A percentile compares a stretch with the other conserved stretches of the same genome.
Evolutionary conservation across 2,113 vertebrate genomes (phyloP).

Genomic region (Cephalopterus ornatus): DNA sequence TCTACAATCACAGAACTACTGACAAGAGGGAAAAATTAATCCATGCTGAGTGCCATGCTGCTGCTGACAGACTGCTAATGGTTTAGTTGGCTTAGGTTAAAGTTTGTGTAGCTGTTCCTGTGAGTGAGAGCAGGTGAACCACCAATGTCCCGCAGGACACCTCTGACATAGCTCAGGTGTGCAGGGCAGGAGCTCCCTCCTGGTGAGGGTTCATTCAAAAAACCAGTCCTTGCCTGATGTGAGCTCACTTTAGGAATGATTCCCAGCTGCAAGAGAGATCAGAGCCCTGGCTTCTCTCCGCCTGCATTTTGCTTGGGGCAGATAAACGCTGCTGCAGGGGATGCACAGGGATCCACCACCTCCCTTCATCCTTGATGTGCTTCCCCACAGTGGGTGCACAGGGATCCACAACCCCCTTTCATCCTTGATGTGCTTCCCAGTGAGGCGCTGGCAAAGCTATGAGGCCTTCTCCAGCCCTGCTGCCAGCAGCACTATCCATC

Average conservation of each 20-base stretch:
- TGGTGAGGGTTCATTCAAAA: not conserved
- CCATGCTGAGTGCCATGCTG: not conserved
- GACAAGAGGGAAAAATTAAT: not conserved
- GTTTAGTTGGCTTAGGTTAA: not conserved
- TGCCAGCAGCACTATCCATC: not conserved
- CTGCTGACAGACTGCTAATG: not conserved
- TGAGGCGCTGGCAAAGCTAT: accelerated
- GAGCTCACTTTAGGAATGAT: not conserved
- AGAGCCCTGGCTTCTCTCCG: not conserved
- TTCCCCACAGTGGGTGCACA: not conserved
- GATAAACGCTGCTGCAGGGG: not conserved
- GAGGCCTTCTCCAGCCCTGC: accelerated
- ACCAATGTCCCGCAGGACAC: not conserved
- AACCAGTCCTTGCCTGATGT: not conserved
- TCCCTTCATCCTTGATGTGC: not conserved
- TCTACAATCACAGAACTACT: not conserved
- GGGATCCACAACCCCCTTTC: not conserved
- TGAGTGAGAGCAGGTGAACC: not conserved
- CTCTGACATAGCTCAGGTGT: accelerated
- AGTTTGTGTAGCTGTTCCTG: not conserved
- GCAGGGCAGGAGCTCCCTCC: not conserved
- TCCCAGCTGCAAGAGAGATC: not conserved
- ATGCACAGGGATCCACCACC: not conserved
- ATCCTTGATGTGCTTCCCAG: not conserved
- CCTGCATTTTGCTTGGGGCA: not conserved